Percentiles rank a stretch among this genome's conserved stretches.
phyloP scores from a whole-genome alignment of 2,888 invertebrate species.

The Cephalotes varians region DNA sequence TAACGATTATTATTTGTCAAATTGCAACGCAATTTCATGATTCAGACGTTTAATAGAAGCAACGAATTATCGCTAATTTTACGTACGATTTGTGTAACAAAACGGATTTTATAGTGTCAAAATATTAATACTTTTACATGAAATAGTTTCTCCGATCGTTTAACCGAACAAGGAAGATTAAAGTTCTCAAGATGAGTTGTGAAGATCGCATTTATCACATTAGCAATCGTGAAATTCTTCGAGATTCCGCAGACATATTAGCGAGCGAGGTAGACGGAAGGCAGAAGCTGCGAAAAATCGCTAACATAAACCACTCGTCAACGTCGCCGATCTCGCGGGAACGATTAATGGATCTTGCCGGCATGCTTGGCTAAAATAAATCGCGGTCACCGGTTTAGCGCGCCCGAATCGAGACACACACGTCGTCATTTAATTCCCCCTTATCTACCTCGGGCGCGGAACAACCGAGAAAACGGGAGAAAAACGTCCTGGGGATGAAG shows the following conservation, averaged over 20 bases:
- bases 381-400: slow-evolving; percentile 53
- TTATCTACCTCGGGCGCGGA: slow-evolving; percentile 51
- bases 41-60: slow-evolving; percentile 9
- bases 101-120: background rate
- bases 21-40: slow-evolving; percentile 21
- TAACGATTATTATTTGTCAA: slow-evolving; percentile 43
- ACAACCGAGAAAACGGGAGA: slow-evolving; percentile 32
- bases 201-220: slow-evolving; percentile 1
- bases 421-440: slow-evolving; percentile 58
- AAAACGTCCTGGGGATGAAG: slow-evolving; percentile 32
- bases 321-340: slow-evolving; percentile 69
- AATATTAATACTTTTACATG: background rate
- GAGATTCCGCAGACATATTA: background rate
- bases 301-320: slow-evolving; percentile 74
- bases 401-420: slow-evolving; percentile 36
- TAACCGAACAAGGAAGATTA: background rate
- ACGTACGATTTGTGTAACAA: background rate
- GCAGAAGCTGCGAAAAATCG: slow-evolving; percentile 68
- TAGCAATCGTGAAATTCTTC: background rate
- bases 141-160: background rate
- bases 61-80: background rate
- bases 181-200: background rate
- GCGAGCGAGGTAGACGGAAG: slow-evolving; percentile 16
- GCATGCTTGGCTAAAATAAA: slow-evolving; percentile 71
- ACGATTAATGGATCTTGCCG: slow-evolving; percentile 76